Evolutionary conservation across 2,797 vertebrate genomes (phyloP).

Genomic region (Cynodonichthys magdalenae): DNA sequence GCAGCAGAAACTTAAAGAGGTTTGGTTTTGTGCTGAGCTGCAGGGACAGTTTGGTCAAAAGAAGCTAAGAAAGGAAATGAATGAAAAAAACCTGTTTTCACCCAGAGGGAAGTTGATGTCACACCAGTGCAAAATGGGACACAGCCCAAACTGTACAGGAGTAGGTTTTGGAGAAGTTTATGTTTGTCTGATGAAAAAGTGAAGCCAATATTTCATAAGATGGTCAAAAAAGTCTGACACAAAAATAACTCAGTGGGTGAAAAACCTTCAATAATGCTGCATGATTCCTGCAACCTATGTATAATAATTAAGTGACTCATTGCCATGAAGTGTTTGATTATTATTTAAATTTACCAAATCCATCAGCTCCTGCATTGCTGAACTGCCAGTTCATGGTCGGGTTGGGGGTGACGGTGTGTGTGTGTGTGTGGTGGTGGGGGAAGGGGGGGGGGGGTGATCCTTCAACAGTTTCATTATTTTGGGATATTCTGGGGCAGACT

Average conservation of each 20-base stretch:
- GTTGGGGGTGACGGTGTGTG: no score
- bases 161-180: no score
- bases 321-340: constrained; percentile 10
- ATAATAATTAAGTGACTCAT: constrained; percentile 22
- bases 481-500: constrained; percentile 22
- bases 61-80: constrained; percentile 8
- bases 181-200: background rate
- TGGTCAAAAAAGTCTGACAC: constrained; percentile 9
- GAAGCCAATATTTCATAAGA: constrained; percentile 12
- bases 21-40: constrained; percentile 9
- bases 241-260: constrained; percentile 1
- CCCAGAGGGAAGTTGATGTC: constrained; percentile 47
- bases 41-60: constrained; percentile 1
- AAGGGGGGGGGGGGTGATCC: no score
- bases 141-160: background rate
- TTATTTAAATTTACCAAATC: background rate
- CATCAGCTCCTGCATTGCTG: background rate
- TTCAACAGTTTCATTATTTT: constrained; percentile 1
- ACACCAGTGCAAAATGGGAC: constrained; percentile 42
- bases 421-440: no score
- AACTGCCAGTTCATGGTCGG: background rate
- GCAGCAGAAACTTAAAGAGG: constrained; percentile 28
- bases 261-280: constrained; percentile 4
- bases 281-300: constrained; percentile 15
- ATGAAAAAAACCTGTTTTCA: constrained; percentile 11